Evolutionary conservation across 2,113 vertebrate species (phyloP).

Genomic region (Indri indri): DNA sequence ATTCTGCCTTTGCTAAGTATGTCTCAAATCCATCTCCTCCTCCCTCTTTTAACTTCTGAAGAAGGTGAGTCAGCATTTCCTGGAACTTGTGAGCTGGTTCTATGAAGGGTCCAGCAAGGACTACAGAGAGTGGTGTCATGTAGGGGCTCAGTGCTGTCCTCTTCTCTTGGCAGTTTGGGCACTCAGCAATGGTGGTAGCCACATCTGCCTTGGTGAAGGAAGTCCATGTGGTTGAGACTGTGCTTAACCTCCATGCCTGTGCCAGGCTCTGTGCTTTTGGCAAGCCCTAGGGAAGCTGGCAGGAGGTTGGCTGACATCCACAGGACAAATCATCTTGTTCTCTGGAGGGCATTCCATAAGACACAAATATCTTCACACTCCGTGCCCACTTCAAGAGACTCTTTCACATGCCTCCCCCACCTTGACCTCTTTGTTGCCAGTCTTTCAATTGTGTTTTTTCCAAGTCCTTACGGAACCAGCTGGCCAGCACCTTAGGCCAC

Average conservation of each 20-base stretch:
- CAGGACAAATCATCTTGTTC: not conserved
- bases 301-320: not conserved
- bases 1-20: not conserved
- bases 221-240: not conserved
- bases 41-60: not conserved
- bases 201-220: not conserved
- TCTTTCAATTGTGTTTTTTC: slow-evolving; percentile 4
- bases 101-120: not conserved
- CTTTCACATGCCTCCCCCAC: not conserved
- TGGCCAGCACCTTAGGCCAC: slow-evolving; percentile 30
- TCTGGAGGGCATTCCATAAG: not conserved
- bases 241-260: not conserved
- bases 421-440: not conserved
- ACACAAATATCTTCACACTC: not conserved
- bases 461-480: not conserved
- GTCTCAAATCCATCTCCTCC: not conserved
- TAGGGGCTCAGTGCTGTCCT: not conserved
- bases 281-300: not conserved
- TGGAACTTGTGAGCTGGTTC: not conserved
- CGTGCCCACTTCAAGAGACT: not conserved
- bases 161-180: not conserved
- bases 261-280: not conserved
- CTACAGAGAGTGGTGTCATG: too few relatives aligned
- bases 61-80: not conserved
- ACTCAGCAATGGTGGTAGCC: not conserved